A percentile compares a stretch with the other conserved stretches of the same genome.
These are phyloP conservation scores for Heliconius nattereri DNA, from an alignment of 1,140 invertebrate genomes.

Conservation along the genomic window DNA sequence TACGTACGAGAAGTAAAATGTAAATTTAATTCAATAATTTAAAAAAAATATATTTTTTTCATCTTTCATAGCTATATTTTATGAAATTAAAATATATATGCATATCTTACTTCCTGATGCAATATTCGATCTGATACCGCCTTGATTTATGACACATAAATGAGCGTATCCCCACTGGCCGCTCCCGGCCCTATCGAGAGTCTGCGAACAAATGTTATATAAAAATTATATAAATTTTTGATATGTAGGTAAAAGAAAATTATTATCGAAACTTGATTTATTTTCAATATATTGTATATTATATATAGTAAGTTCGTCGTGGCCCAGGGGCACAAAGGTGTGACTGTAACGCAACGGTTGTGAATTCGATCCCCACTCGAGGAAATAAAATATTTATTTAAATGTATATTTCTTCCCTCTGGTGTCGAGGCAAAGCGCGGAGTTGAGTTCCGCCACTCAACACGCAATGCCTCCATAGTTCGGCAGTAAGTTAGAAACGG, in stretches of 20 bases:
- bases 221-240: not conserved
- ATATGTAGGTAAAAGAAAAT: not conserved
- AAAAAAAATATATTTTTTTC: not conserved
- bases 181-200: conserved; percentile 61
- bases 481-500: too few species aligned
- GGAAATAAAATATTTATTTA: too few species aligned
- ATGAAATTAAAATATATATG: conserved; percentile 13
- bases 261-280: not conserved
- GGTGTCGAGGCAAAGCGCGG: too few species aligned
- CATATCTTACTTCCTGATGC: conserved; percentile 73
- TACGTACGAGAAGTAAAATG: too few species aligned
- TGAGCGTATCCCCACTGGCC: conserved; percentile 86
- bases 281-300: not conserved
- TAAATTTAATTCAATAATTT: not conserved
- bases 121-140: conserved; percentile 85
- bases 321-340: too few species aligned
- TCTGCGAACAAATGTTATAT: conserved; percentile 42
- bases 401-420: too few species aligned
- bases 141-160: conserved; percentile 86
- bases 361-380: too few species aligned
- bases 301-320: too few species aligned
- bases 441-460: too few species aligned
- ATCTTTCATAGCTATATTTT: not conserved
- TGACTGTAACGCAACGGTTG: too few species aligned
- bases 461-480: too few species aligned